phyloP scores from a whole-genome alignment of 1,140 invertebrate genomes.

The Batillaria attramentaria region DNA sequence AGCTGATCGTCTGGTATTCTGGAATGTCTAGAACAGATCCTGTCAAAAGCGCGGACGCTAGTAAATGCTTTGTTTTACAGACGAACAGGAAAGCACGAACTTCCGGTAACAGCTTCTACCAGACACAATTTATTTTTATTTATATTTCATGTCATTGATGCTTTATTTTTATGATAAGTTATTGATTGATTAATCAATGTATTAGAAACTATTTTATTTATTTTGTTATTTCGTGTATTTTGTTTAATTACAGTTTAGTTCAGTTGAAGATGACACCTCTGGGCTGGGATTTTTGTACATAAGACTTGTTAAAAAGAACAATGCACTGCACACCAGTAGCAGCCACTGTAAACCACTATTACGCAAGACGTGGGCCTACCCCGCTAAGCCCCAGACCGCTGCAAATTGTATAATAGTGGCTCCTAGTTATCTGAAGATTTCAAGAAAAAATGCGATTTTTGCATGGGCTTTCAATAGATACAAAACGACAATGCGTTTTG shows the following conservation, averaged over 20 bases:
- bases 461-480: background rate
- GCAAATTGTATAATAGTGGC: too few relatives aligned
- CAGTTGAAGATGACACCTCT: background rate
- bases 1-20: background rate
- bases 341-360: background rate
- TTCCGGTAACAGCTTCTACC: background rate
- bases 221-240: background rate
- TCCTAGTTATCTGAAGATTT: background rate
- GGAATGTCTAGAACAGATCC: background rate
- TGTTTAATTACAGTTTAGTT: background rate
- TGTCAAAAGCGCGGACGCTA: background rate
- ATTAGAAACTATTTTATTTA: background rate
- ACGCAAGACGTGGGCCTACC: background rate
- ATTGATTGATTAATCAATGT: background rate
- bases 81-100: background rate
- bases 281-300: background rate
- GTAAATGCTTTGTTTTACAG: background rate
- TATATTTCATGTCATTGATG: background rate
- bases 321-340: background rate
- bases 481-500: background rate
- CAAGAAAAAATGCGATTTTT: background rate
- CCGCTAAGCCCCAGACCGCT: too few relatives aligned
- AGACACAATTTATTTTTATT: background rate
- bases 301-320: background rate
- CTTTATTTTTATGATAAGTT: background rate